These are phyloP conservation scores for Drosophila sordidapex DNA, from an alignment of 2,888 invertebrate species.

Conservation along the genomic window DNA sequence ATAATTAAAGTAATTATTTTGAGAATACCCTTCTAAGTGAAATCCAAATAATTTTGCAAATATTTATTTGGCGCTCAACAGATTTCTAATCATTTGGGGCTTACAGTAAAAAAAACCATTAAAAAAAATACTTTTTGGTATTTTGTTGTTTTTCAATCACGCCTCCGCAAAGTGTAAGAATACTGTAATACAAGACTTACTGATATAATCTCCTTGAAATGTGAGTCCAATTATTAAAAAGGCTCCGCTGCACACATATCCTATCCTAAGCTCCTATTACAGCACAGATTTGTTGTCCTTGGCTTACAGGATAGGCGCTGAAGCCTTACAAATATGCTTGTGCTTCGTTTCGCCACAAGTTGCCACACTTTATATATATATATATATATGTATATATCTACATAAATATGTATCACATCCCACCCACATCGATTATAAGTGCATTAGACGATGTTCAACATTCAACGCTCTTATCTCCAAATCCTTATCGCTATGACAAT, in stretches of 20 bases:
- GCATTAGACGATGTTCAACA: slow-evolving; percentile 50
- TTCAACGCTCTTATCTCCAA: slow-evolving; percentile 24
- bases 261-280: slow-evolving; percentile 3
- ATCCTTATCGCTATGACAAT: slow-evolving; percentile 24
- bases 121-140: not conserved
- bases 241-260: not conserved
- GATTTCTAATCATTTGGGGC: not conserved
- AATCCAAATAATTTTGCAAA: not conserved
- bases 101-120: not conserved
- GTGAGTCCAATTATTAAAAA: slow-evolving; percentile 12
- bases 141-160: not conserved
- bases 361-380: slow-evolving; percentile 2
- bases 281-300: slow-evolving; percentile 1
- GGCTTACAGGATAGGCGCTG: slow-evolving; percentile 1
- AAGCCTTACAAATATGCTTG: slow-evolving; percentile 20
- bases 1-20: not conserved
- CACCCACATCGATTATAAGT: slow-evolving; percentile 53
- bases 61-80: not conserved
- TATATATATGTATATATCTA: not conserved
- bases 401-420: not conserved
- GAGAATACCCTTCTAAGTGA: not conserved
- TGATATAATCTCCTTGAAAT: slow-evolving; percentile 10
- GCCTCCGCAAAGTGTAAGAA: not conserved
- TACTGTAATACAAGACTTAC: not conserved
- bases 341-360: slow-evolving; percentile 1